These are phyloP conservation scores for Latrodectus elegans DNA, from an alignment of 2,888 invertebrate genomes.

Conservation along the genomic window DNA sequence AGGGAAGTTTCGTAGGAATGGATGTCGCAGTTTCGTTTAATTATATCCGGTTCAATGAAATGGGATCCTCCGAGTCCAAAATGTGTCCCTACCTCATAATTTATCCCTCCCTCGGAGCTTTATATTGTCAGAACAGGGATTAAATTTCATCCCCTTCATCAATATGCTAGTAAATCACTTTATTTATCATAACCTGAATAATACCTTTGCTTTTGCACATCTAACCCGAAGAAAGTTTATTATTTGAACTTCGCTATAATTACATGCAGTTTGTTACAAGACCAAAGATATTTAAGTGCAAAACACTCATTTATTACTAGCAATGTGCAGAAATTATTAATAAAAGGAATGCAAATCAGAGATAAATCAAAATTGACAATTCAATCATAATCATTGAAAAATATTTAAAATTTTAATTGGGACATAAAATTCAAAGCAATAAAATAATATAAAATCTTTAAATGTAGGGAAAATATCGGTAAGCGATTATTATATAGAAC, in stretches of 20 bases:
- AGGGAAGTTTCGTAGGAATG: background rate
- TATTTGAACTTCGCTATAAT: background rate
- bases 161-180: background rate
- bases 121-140: conserved; percentile 3
- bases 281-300: background rate
- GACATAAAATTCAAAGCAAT: too few relatives aligned
- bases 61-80: background rate
- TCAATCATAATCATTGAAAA: too few relatives aligned
- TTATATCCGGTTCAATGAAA: background rate
- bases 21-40: background rate
- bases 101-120: background rate
- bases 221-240: background rate
- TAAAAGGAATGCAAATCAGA: too few relatives aligned
- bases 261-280: background rate
- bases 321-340: too few relatives aligned
- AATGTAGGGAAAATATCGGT: too few relatives aligned
- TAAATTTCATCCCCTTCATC: background rate
- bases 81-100: conserved; percentile 2
- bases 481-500: too few relatives aligned
- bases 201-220: background rate
- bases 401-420: too few relatives aligned
- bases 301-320: background rate
- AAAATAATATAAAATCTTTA: too few relatives aligned
- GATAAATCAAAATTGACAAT: too few relatives aligned
- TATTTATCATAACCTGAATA: background rate